Conservation (phyloP, 2,113 vertebrate genomes). For the Perca fluviatilis region DNA sequence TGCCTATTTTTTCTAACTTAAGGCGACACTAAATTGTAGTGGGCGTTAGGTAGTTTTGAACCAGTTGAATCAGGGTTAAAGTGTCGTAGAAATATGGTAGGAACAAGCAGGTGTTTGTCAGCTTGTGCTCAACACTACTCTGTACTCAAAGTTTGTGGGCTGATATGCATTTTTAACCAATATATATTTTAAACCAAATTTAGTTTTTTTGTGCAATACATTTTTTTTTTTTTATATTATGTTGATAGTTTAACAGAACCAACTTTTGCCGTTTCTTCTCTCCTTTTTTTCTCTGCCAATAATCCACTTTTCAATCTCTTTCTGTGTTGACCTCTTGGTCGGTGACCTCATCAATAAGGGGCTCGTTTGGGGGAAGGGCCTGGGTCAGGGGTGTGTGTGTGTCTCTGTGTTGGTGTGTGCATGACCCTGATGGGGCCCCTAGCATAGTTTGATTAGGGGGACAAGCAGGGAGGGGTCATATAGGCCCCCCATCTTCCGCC, state of each 20-base stretch:
- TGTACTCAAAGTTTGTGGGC: not conserved
- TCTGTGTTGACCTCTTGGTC: constrained; percentile 59
- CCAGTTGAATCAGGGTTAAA: not conserved
- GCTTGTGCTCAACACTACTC: not conserved
- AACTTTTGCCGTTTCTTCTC: not conserved
- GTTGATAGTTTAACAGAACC: not conserved
- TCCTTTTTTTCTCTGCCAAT: not conserved
- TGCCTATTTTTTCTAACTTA: not conserved
- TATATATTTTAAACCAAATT: too few relatives aligned
- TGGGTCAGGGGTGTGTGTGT: constrained; percentile 44
- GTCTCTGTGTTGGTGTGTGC: constrained; percentile 34
- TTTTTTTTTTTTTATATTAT: not conserved
- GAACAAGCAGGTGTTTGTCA: constrained; percentile 29
- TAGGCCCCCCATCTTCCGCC: constrained; percentile 46
- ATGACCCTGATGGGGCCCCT: constrained; percentile 60
- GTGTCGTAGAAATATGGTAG: not conserved
- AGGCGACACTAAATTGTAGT: not conserved
- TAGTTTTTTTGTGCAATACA: not conserved
- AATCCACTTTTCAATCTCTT: constrained; percentile 9
- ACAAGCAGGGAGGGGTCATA: constrained; percentile 26
- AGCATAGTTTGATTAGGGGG: constrained; percentile 58
- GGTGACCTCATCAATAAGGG: constrained; percentile 74
- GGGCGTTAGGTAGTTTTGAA: not conserved
- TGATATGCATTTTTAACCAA: not conserved
- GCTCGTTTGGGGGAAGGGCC: constrained; percentile 65